Conservation (phyloP, 2,113 vertebrate genomes). For the Isurus oxyrinchus region DNA sequence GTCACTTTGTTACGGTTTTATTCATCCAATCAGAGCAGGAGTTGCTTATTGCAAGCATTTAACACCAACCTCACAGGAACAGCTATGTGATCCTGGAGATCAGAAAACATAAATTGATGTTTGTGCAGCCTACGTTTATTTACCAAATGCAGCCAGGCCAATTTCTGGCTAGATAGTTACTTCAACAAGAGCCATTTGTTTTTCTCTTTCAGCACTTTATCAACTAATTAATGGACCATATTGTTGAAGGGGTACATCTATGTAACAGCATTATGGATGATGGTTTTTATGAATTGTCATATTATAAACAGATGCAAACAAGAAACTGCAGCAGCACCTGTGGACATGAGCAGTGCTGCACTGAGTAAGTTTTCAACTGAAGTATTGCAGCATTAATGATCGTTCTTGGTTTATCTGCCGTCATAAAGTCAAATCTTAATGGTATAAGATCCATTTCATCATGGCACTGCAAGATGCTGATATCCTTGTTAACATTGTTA, state of each 20-base stretch:
- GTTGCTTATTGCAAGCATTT: too few relatives aligned
- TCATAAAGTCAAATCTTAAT: slow-evolving; percentile 75
- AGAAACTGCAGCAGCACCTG: slow-evolving; percentile 55
- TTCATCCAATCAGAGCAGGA: too few relatives aligned
- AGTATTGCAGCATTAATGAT: slow-evolving; percentile 73
- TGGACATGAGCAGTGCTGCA: slow-evolving; percentile 82
- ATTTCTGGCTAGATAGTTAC: neutral
- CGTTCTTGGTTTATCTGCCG: slow-evolving; percentile 77
- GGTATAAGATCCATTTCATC: slow-evolving; percentile 84
- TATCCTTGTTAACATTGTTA: slow-evolving; percentile 69
- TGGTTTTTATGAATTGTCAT: neutral
- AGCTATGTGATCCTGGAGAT: neutral
- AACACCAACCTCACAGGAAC: neutral
- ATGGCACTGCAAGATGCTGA: slow-evolving; percentile 90
- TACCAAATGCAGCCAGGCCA: neutral
- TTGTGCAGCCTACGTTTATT: neutral
- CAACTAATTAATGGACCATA: neutral
- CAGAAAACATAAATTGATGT: neutral
- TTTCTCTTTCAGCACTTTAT: too few relatives aligned
- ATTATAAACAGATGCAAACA: neutral
- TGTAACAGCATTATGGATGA: neutral
- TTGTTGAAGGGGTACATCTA: neutral
- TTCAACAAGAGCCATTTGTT: neutral
- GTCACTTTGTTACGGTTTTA: too few relatives aligned
- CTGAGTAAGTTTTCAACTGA: slow-evolving; percentile 78